Evolutionary conservation across 2,888 invertebrate species (phyloP), one percentile per base, ranked within the genome.

Genomic region (Caenorhabditis macrosperma): DNA sequence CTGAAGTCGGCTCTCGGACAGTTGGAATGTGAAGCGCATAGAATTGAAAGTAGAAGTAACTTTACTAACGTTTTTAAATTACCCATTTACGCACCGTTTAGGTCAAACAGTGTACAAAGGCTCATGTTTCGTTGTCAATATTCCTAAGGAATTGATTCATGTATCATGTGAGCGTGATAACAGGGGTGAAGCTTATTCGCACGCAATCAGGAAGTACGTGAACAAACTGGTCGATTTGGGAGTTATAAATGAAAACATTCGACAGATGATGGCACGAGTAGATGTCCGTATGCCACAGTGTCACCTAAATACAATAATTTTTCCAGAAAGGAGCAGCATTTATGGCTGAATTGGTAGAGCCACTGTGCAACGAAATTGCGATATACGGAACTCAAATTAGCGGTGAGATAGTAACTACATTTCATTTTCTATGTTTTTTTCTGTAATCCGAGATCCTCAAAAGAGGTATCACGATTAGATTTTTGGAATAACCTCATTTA

Each of bases 341-440:
- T 41, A 17, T 78, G n/a, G 78, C 78, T 15, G 67, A 61, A 26
- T 41, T 78, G 15, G 61, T 78, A 24, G 66, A 78, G 48, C 52
- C 52, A 2, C 48, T 78, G 17, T 72, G 64, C 35, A 67, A 72
- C 38, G 78, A 78, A 41, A 67, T 78, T 52, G 71, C 71, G 2
- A 78, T 71, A 20, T 78, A 44, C 26, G 71, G 78, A 17, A 71
- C 66, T 20, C 78, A 78, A 52, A 72, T 78, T 22, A 78, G 71
- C 22, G 71, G 78, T 78, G 50, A 72, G 66, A 7, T 5, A 38
- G 5, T 38, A 38, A 38, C 7, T 38, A 6, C 22, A 30, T 33
- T 17, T 28, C 12, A 20, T 2, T 4, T 46, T 46, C 57, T 28
- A 44, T 12, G 24, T 10, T n/a, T n/a, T 17, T 24, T 57, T 15